Conservation (phyloP, 2,113 vertebrate species). For the Zonotrichia leucophrys region DNA sequence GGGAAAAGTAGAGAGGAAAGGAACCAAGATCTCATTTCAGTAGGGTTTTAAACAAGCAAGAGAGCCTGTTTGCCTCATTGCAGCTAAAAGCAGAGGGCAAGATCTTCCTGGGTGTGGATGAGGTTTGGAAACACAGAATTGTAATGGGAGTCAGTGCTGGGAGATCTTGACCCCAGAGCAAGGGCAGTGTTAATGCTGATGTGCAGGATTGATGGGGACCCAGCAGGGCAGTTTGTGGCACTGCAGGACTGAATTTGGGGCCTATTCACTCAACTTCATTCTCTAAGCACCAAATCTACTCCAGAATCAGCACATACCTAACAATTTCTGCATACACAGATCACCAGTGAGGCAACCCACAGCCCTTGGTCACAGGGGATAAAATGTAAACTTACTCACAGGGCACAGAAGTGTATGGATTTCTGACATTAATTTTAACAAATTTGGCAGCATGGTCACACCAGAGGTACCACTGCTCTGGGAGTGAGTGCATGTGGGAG, state of each 20-base stretch:
- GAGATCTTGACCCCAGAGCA: not conserved
- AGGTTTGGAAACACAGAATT: not conserved
- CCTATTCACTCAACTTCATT: not conserved
- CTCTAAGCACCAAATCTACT: not conserved
- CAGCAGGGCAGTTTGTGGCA: not conserved
- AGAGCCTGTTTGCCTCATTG: fast-evolving
- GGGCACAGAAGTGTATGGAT: fast-evolving
- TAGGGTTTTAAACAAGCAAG: not conserved
- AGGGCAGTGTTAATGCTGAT: fast-evolving
- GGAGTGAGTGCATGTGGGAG: fast-evolving
- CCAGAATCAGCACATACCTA: too few species aligned
- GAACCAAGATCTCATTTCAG: not conserved
- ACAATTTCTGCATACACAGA: not conserved
- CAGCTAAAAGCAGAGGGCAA: not conserved
- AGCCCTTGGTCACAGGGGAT: not conserved
- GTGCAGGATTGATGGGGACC: too few species aligned
- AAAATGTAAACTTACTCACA: not conserved
- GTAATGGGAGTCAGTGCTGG: too few species aligned
- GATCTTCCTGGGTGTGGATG: not conserved
- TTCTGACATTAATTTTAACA: not conserved
- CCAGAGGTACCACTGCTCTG: not conserved
- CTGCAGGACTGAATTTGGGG: not conserved
- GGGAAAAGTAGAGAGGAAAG: not conserved
- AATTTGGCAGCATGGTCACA: not conserved
- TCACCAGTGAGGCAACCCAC: not conserved